Percentiles rank a stretch among this genome's conserved stretches.
These are phyloP conservation scores for Luidia sarsii DNA, from an alignment of 53 echinoderm and acorn worm species.

Conservation along the genomic window DNA sequence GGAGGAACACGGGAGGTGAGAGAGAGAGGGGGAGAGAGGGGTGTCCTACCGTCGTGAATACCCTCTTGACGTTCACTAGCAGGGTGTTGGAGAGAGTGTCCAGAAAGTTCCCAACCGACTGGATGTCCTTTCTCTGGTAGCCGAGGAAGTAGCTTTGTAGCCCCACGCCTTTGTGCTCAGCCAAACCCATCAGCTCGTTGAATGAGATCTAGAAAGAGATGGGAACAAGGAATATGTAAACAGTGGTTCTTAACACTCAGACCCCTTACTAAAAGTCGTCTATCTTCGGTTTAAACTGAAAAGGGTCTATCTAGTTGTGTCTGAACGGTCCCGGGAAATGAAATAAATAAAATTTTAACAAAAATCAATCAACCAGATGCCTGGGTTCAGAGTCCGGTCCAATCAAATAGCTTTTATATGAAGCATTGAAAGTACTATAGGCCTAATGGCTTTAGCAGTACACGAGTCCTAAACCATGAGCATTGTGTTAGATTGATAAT, in stretches of 20 bases:
- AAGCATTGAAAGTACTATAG: no score
- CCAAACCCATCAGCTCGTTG: conserved; percentile 80
- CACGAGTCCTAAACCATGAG: not conserved
- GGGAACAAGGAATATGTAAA: no score
- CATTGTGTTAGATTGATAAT: not conserved
- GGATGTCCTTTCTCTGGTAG: conserved; percentile 63
- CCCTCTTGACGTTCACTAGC: conserved; percentile 85
- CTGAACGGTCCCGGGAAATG: no score
- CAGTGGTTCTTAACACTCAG: no score
- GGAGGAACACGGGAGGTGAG: not conserved
- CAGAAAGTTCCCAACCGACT: conserved; percentile 58
- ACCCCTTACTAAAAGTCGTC: no score
- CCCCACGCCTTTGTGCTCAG: conserved; percentile 73
- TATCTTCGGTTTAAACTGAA: no score
- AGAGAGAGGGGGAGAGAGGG: not conserved
- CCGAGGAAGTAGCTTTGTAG: conserved; percentile 80
- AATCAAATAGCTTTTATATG: no score
- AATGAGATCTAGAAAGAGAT: conserved; percentile 84
- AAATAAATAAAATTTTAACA: no score
- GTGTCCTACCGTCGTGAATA: conserved; percentile 72
- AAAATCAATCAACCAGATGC: no score
- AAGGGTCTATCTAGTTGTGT: no score
- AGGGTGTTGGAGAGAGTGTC: conserved; percentile 75
- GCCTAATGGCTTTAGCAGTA: no score
- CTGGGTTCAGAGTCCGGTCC: no score